phyloP scores from a whole-genome alignment of 2,113 vertebrate species.

The Octodon degus region DNA sequence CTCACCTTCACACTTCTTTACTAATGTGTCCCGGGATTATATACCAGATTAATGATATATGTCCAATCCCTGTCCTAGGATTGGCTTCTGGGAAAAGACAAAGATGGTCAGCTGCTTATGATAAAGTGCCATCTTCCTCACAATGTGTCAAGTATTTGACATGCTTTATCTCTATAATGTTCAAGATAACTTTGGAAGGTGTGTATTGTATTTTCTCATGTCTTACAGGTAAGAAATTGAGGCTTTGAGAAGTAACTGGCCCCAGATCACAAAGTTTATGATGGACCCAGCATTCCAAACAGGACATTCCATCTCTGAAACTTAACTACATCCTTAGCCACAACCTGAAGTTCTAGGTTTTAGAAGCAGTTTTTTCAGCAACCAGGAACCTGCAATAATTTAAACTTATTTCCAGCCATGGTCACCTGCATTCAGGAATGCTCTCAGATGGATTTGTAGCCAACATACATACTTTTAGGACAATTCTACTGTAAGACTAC shows the following conservation, averaged over 20 bases:
- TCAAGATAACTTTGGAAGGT: not conserved
- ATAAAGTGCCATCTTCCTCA: not conserved
- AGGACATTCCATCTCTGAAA: not conserved
- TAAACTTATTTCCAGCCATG: not conserved
- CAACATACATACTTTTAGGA: constrained; percentile 29
- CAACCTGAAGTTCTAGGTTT: constrained; percentile 16
- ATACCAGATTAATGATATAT: constrained; percentile 22
- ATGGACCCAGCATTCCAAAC: constrained; percentile 1
- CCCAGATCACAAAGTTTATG: constrained; percentile 9
- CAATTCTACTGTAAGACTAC: not conserved
- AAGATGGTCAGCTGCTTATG: not conserved
- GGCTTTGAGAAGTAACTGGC: not conserved
- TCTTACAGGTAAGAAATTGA: constrained; percentile 49
- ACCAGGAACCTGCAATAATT: constrained; percentile 10
- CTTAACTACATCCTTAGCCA: not conserved
- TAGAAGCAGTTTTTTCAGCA: not conserved
- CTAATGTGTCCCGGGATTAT: not conserved
- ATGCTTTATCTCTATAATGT: constrained; percentile 21
- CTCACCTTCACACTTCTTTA: constrained; percentile 43
- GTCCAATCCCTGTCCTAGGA: not conserved
- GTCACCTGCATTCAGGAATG: not conserved
- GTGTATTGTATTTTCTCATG: constrained; percentile 5
- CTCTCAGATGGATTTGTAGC: not conserved
- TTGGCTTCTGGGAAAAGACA: constrained; percentile 43
- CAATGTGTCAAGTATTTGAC: constrained; percentile 16